A percentile compares a stretch with the other conserved stretches of the same genome.
Evolutionary conservation across 2,797 vertebrate genomes (phyloP).

Genomic region (Babyrousa celebensis): DNA sequence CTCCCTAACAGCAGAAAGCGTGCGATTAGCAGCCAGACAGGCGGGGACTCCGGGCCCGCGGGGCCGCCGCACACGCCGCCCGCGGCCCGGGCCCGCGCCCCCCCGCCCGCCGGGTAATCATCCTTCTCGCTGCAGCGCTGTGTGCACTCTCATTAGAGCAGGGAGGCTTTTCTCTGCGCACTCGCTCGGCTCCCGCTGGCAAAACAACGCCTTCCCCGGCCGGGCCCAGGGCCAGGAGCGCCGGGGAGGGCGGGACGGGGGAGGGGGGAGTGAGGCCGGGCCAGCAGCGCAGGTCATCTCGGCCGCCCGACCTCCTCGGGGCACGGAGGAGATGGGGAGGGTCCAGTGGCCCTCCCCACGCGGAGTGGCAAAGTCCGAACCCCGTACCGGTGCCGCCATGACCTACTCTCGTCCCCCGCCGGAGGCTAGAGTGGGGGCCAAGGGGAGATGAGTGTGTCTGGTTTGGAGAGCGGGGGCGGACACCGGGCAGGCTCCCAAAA

Average conservation of each 20-base stretch:
- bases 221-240: constrained; percentile 85
- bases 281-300: constrained; percentile 75
- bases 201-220: constrained; percentile 90
- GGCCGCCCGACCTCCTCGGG: constrained; percentile 17
- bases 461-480: constrained; percentile 49
- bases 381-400: constrained; percentile 18
- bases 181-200: constrained; percentile 88
- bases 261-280: constrained; percentile 54
- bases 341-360: neutral
- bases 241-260: constrained; percentile 74
- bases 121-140: constrained; percentile 86
- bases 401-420: constrained; percentile 35
- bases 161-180: constrained; percentile 90
- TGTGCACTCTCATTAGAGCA: constrained; percentile 88
- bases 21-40: constrained; percentile 91
- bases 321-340: constrained; percentile 31
- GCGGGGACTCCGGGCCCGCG: constrained; percentile 88
- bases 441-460: constrained; percentile 67
- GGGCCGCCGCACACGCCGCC: constrained; percentile 87
- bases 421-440: constrained; percentile 41
- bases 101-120: constrained; percentile 86
- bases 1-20: constrained; percentile 90
- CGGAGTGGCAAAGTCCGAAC: constrained; percentile 63
- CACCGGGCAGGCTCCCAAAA: constrained; percentile 68
- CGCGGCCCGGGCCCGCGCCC: constrained; percentile 86